A percentile compares a stretch with the other conserved stretches of the same genome.
phyloP scores from a whole-genome alignment of 2,113 vertebrate species.

The Spizaetus ornatus region DNA sequence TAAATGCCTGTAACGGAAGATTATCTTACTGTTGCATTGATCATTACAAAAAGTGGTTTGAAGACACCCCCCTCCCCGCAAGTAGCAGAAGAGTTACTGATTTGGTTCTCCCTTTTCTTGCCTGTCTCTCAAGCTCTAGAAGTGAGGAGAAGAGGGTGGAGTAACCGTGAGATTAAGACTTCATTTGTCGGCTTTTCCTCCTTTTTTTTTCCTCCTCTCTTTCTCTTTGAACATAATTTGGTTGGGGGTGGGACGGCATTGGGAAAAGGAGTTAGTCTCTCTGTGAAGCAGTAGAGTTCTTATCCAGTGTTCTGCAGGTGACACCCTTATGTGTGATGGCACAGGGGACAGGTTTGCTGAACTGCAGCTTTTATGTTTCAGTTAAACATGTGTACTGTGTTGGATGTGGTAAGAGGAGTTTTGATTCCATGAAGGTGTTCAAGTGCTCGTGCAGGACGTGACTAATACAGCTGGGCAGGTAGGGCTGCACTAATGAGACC shows the following conservation, averaged over 20 bases:
- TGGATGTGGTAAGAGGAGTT: not conserved
- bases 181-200: not conserved
- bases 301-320: not conserved
- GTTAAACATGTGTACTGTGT: not conserved
- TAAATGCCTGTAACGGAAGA: not conserved
- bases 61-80: fast-evolving
- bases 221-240: not conserved
- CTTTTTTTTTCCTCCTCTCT: not conserved
- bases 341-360: not conserved
- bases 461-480: not conserved
- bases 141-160: not conserved
- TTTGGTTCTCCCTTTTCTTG: not conserved
- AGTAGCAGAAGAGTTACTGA: not conserved
- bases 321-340: not conserved
- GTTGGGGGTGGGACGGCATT: fast-evolving
- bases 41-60: not conserved
- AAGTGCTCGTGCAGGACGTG: not conserved
- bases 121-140: not conserved
- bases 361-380: not conserved
- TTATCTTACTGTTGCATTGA: not conserved
- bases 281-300: not conserved
- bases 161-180: not conserved
- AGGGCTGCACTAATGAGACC: not conserved
- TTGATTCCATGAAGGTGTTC: not conserved
- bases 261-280: not conserved